phyloP scores from a whole-genome alignment of 2,113 vertebrate genomes.

The Stomatorhinus ivindoensis region DNA sequence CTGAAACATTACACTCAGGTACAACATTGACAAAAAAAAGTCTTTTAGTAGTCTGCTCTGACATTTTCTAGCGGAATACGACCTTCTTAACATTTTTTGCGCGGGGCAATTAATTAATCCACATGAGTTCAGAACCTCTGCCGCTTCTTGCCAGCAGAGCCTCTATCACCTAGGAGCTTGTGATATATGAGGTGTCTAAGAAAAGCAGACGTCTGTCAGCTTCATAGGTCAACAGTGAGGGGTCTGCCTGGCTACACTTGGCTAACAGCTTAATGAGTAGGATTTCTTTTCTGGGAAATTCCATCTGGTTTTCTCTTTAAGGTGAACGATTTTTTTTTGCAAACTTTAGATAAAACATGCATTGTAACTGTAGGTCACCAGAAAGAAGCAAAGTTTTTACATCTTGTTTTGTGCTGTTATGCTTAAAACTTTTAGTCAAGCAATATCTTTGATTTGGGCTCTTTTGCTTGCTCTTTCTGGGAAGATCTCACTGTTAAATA shows the following conservation, averaged over 20 bases:
- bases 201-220: constrained; percentile 30
- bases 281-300: constrained; percentile 39
- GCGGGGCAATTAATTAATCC: constrained; percentile 61
- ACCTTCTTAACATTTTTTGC: constrained; percentile 55
- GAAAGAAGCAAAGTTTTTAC: not conserved
- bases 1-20: not conserved
- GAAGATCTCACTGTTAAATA: not conserved
- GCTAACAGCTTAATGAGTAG: constrained; percentile 54
- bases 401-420: not conserved
- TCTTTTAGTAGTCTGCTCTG: constrained; percentile 30
- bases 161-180: constrained; percentile 37
- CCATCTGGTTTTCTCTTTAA: constrained; percentile 38
- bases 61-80: constrained; percentile 45
- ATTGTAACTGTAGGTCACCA: not conserved
- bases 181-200: constrained; percentile 46
- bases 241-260: constrained; percentile 42
- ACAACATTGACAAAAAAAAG: constrained; percentile 35
- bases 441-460: not conserved
- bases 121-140: constrained; percentile 44
- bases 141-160: constrained; percentile 21
- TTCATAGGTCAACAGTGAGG: constrained; percentile 44
- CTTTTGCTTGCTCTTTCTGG: not conserved
- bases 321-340: not conserved
- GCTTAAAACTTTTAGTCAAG: not conserved
- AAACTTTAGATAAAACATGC: not conserved